Base-by-base conservation (phyloP, 2,888 invertebrate genomes). In the Himalopsyche japonica region DNA sequence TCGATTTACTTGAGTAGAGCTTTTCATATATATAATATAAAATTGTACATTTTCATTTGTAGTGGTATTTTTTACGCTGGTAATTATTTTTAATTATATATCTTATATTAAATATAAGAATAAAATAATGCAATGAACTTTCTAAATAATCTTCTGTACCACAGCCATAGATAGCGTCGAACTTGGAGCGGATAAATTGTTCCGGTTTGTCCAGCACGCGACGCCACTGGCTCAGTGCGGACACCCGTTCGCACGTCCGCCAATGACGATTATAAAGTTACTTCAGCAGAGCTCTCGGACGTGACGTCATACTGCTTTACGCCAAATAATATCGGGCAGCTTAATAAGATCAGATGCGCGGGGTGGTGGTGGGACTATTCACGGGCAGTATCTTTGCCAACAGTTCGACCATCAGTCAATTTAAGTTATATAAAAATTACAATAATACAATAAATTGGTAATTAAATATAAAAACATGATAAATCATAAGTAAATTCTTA, bases 191-290 rank as follows among this genome's bases (percentile, higher is more conserved):
- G 57, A 57, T 57, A 57, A 57, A 57, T 57, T 57, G 20, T 57
- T 57, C 57, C 57, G 57, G 57, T 20, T n/a, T n/a, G 57, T 57
- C 57, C 57, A 24, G 20, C 20, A 57, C 57, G 57, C 57, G 57
- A 57, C 57, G 24, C 57, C 57, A 57, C 57, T 57, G 57, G 24
- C 7, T 57, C 57, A 57, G 34, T 24, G n/a, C 20, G 78, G 37
- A 78, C 70, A 24, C 64, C 64, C 64, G 76, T 82, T 79, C 79
- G 80, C 86, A 86, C 86, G 86, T 86, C 82, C 83, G 34, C 47
- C 64, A 83, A 82, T 85, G 86, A 83, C 86, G 86, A 85, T 86
- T 86, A 86, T 86, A 86, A 86, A 86, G 86, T 86, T 86, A 83
- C 84, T 85, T 79, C 78, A 77, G 81, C 85, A 79, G 76, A 76